Evolutionary conservation across 2,888 invertebrate genomes (phyloP).

Genomic region (Amphipoea lucens): DNA sequence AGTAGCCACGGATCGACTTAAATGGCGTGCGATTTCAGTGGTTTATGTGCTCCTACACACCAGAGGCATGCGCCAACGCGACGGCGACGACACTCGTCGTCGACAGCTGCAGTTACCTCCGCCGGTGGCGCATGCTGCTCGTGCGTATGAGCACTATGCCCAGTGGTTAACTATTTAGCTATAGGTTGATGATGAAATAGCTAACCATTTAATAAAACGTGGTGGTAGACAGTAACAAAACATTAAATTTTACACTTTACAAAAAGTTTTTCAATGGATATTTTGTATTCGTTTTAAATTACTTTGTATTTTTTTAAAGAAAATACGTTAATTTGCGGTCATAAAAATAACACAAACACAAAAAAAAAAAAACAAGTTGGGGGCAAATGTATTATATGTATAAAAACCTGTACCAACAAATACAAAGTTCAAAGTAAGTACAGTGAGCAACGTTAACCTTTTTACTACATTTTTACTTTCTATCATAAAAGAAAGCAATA

Average conservation of each 20-base stretch:
- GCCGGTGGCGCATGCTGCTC: too few species aligned
- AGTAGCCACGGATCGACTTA: not conserved
- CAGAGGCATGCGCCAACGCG: not conserved
- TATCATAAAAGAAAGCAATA: slow-evolving; percentile 38
- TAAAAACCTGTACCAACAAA: not conserved
- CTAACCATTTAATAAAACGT: not conserved
- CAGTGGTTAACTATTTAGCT: not conserved
- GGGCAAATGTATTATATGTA: not conserved
- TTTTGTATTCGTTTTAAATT: too few species aligned
- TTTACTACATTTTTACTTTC: slow-evolving; percentile 48
- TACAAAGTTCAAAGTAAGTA: slow-evolving; percentile 26
- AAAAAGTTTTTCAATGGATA: not conserved
- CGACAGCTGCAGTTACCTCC: too few species aligned
- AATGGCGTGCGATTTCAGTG: too few species aligned
- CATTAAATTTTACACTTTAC: not conserved
- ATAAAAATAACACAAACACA: too few species aligned
- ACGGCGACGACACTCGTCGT: not conserved
- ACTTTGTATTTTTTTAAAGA: too few species aligned
- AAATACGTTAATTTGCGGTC: too few species aligned
- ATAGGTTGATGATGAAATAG: not conserved
- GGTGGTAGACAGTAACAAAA: not conserved
- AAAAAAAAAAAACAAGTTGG: too few species aligned
- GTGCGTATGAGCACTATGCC: too few species aligned
- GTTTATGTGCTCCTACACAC: not conserved
- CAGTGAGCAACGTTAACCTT: slow-evolving; percentile 32